Evolutionary conservation across 1,140 invertebrate species (phyloP).

Genomic region (Penaeus indicus): DNA sequence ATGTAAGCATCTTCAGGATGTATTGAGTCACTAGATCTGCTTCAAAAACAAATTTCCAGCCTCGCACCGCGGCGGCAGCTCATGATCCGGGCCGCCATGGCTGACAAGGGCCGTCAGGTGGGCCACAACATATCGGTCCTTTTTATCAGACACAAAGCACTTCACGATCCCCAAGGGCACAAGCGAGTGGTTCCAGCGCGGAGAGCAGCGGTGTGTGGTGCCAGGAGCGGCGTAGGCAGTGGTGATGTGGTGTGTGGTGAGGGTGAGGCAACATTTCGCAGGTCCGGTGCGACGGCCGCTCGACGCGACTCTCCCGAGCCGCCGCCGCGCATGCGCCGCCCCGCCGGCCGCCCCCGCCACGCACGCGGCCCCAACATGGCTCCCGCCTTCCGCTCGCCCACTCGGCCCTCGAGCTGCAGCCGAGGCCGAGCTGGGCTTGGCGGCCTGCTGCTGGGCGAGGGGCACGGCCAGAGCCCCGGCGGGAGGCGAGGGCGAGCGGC

Average conservation of each 20-base stretch:
- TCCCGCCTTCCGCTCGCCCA: constrained; percentile 28
- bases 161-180: constrained; percentile 41
- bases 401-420: not conserved
- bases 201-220: constrained; percentile 56
- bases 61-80: constrained; percentile 41
- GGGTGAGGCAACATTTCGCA: constrained; percentile 56
- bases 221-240: constrained; percentile 44
- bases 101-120: constrained; percentile 63
- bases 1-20: constrained; percentile 60
- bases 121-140: constrained; percentile 48
- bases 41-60: constrained; percentile 29
- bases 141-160: constrained; percentile 46
- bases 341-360: constrained; percentile 53
- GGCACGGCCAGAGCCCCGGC: not conserved
- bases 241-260: constrained; percentile 57
- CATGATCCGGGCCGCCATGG: constrained; percentile 56
- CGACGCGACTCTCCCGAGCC: constrained; percentile 50
- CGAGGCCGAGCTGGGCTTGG: not conserved
- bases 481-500: not conserved
- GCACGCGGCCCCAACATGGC: constrained; percentile 47
- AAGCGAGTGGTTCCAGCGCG: constrained; percentile 52
- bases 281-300: constrained; percentile 62
- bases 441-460: not conserved
- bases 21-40: constrained; percentile 45
- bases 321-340: constrained; percentile 60